Base-by-base conservation (phyloP, 2,113 vertebrate species). In the Mirounga angustirostris region DNA sequence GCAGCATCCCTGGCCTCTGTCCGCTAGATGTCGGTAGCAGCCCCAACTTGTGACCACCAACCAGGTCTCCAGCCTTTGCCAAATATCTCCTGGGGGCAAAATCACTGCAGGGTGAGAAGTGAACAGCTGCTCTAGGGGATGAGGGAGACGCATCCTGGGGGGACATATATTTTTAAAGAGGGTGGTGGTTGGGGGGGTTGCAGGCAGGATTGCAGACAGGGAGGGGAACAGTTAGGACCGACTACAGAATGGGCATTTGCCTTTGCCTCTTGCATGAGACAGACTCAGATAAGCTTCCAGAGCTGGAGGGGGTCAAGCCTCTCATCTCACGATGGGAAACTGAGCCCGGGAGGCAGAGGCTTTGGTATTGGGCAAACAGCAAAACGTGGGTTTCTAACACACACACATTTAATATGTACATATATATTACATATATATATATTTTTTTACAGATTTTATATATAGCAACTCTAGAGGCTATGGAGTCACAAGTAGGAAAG, bases 211-310 rank as follows among this genome's bases (percentile, higher is more conserved):
- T 61, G 59, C 52, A 43, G 58, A 26, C 1, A 5, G 28, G 65
- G 65, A 89, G 76, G 59, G 13, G 21, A 71, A 13, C 33, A 6
- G 2, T 24, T 24, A 71, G 33, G 52, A 52, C 56, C 11, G 1
- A 74, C 3, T 26, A 36, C 22, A 11, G 52, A 13, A 36, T 1
- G 7, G 74, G 56, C 61, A 3, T 76, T 52, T 43, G 16, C 8
- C 56, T 81, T 46, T 2, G 1, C 36, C 36, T 24, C 9, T 7
- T 7, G 10, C 16, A 0, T 2, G 28, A 14, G 30, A 46, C 3
- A 52, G 74, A 28, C 18, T 54, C 87, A 58, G 46, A 22, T 71
- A 36, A 59, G 36, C 43, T 3, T 12, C 16, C 33, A 28, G 78
- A 22, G 19, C 10, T 2, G 83, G 52, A 54, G 8, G 59, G 19